Percentiles rank a stretch among this genome's conserved stretches.
Conservation (phyloP, 1,140 invertebrate genomes). For the Trinorchestia longiramus region DNA sequence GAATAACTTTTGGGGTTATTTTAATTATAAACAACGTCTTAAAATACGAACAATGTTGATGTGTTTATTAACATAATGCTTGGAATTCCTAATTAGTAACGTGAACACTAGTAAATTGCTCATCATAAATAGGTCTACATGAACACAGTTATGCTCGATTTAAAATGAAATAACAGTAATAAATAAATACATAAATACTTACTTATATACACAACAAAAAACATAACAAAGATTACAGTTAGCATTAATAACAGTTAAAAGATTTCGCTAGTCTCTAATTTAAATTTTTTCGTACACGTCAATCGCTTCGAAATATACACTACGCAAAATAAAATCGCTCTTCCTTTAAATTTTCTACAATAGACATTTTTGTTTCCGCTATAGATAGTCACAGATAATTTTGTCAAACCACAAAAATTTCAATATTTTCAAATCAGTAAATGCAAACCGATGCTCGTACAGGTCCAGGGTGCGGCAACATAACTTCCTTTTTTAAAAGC, state of each 20-base stretch:
- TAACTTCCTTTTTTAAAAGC: no score
- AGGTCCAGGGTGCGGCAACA: no score
- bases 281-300: background rate
- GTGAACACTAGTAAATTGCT: background rate
- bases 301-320: background rate
- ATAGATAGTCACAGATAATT: background rate
- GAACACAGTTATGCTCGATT: background rate
- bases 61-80: background rate
- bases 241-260: background rate
- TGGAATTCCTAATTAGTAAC: background rate
- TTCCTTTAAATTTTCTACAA: background rate
- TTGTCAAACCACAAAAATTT: no score
- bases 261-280: background rate
- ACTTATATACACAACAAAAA: background rate
- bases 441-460: no score
- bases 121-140: background rate
- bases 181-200: constrained; percentile 29
- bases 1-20: background rate
- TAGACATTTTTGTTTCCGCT: background rate
- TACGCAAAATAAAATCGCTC: background rate
- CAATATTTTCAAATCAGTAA: no score
- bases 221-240: background rate
- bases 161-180: background rate
- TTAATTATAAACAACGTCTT: background rate
- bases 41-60: background rate